Percentiles rank a stretch among this genome's conserved stretches.
Evolutionary conservation across 2,113 vertebrate genomes (phyloP).

Genomic region (Sitta europaea): DNA sequence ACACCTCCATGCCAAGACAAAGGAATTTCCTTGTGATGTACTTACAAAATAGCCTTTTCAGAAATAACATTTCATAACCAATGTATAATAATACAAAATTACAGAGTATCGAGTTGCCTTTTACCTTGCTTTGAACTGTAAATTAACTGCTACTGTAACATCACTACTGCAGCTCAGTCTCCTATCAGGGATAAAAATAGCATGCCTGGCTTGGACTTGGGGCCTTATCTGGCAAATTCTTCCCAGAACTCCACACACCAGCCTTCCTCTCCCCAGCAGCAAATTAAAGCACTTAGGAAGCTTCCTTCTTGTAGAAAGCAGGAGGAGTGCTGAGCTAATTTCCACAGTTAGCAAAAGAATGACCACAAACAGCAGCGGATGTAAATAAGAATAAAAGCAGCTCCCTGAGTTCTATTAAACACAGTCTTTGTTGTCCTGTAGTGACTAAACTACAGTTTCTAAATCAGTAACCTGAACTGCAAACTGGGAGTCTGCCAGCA

Average conservation of each 20-base stretch:
- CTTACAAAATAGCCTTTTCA: background rate
- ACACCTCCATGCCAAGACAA: background rate
- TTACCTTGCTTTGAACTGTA: background rate
- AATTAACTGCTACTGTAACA: background rate
- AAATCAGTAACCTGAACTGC: background rate
- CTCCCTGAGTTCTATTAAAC: background rate
- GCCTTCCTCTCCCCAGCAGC: background rate
- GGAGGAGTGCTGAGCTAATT: background rate
- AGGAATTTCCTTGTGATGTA: background rate
- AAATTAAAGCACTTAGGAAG: background rate
- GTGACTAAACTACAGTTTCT: background rate
- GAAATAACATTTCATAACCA: background rate
- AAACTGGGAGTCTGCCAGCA: background rate
- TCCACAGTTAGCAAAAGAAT: background rate
- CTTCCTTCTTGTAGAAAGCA: background rate
- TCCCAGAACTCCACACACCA: background rate
- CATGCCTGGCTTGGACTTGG: background rate
- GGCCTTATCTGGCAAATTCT: background rate
- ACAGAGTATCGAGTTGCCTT: background rate
- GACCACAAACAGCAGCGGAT: background rate
- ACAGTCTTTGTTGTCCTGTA: background rate
- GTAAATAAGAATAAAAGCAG: background rate
- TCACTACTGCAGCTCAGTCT: background rate
- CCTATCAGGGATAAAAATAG: constrained; percentile 2
- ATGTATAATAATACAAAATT: background rate